Conservation (phyloP, 2,113 vertebrate species). For the Dipodomys ordii region DNA sequence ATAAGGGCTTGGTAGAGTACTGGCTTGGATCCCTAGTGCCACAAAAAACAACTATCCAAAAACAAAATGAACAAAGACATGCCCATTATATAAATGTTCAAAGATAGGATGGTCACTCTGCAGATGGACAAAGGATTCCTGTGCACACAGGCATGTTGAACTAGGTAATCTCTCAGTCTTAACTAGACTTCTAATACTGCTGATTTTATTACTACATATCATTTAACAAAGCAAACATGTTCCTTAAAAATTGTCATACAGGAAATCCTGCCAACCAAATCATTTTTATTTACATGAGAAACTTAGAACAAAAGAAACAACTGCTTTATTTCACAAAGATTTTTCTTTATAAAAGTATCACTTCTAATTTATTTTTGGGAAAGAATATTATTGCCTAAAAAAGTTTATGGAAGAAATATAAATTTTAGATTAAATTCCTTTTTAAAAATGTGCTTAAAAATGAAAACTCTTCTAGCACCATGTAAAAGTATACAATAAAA, state of each 20-base stretch:
- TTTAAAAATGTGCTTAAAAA: conserved; percentile 41
- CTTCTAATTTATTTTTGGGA: conserved; percentile 41
- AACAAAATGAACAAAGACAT: conserved; percentile 7
- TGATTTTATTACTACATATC: background rate
- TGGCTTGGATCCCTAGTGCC: too few relatives aligned
- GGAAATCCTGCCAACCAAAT: conserved; percentile 33
- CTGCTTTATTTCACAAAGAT: conserved; percentile 4
- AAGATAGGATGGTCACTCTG: background rate
- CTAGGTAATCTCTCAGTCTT: background rate
- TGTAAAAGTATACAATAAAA: conserved; percentile 5
- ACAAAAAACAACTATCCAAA: background rate
- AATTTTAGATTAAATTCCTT: conserved; percentile 27
- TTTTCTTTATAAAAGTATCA: background rate
- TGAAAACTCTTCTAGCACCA: background rate
- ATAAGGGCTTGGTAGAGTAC: background rate
- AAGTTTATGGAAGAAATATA: background rate
- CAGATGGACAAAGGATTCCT: background rate
- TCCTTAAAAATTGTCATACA: conserved; percentile 41
- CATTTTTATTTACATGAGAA: conserved; percentile 42
- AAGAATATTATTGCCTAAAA: conserved; percentile 50
- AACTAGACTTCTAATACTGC: background rate
- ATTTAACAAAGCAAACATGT: conserved; percentile 34
- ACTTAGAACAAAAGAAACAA: background rate
- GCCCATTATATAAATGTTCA: background rate
- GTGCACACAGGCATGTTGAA: background rate